Conservation (phyloP, 2,888 invertebrate species). For the Heliconius ismenius region DNA sequence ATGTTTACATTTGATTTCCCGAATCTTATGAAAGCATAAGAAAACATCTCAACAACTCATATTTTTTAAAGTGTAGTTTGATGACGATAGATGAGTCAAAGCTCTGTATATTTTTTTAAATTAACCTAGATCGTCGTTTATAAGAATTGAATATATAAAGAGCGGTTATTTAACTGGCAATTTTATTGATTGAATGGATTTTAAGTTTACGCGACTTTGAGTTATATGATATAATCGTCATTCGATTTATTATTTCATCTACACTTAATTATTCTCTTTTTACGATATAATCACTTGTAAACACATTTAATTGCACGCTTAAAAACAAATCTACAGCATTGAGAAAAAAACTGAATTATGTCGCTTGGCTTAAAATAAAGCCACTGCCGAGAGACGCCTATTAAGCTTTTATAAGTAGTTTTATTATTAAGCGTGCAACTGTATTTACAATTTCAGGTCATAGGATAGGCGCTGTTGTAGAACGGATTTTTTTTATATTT, state of each 20-base stretch:
- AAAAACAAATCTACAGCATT: neutral
- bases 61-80: constrained; percentile 48
- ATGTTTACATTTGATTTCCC: neutral
- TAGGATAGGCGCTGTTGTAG: constrained; percentile 38
- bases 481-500: constrained; percentile 43
- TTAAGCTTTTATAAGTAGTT: neutral
- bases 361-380: neutral
- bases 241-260: constrained; percentile 8
- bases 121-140: constrained; percentile 35
- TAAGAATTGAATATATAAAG: constrained; percentile 32
- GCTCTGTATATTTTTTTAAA: constrained; percentile 50
- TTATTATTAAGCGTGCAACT: constrained; percentile 13
- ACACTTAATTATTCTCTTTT: constrained; percentile 22
- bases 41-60: neutral
- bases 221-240: constrained; percentile 17
- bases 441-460: constrained; percentile 19
- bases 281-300: constrained; percentile 14
- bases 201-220: neutral
- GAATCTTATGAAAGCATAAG: neutral
- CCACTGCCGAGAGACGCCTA: neutral
- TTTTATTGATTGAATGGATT: constrained; percentile 5
- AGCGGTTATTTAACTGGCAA: constrained; percentile 6
- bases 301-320: constrained; percentile 19
- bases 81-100: constrained; percentile 47
- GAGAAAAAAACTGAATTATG: neutral